Base-by-base conservation (phyloP, 2,797 vertebrate species). In the Monodelphis domestica region DNA sequence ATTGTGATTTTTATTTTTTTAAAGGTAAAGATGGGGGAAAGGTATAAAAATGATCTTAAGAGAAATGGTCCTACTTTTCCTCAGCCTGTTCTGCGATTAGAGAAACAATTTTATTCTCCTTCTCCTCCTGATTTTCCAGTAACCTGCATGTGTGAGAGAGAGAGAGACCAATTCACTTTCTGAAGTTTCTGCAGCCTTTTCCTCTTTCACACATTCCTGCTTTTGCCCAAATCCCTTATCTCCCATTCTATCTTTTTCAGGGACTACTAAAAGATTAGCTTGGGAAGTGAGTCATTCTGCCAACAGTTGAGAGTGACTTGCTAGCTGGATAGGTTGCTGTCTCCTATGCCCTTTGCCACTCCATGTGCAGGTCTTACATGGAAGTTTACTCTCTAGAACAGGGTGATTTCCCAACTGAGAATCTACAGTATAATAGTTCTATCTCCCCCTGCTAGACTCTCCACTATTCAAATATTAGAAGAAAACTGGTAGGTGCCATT, bases 11-110 rank as follows among this genome's bases (percentile, higher is more conserved):
- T 95, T 50, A 6, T 5, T 70, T 95, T 95, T 38, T 30, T 90
- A 91, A 92, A 95, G 30, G 38, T 51, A 38, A 95, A 89, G 87
- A 55, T 45, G 63, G 88, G 0, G 54, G 88, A 55, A 54, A 56
- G 0, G 14, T 1, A 2, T 0, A 59, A 0, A 33, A 87, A 15
- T 87, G 78, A 94, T 57, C 54, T 89, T 90, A 90, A 95, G n/a
- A 94, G 51, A 92, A 55, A 89, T 30, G 56, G 92, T 94, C 97
- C 95, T 96, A 97, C 97, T 98, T 98, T 84, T 98, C 98, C 84
- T 98, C 97, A 0, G 98, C 96, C 95, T 98, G 98, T 94, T 98
- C 98, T 0, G 98, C 96, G 0, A 98, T 98, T 92, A 98, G 93
- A 53, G 95, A 97, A 17, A 96, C 97, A 1, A 98, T 98, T 97